phyloP scores from a whole-genome alignment of 2,888 invertebrate genomes.

The Cheilosia scutellata region DNA sequence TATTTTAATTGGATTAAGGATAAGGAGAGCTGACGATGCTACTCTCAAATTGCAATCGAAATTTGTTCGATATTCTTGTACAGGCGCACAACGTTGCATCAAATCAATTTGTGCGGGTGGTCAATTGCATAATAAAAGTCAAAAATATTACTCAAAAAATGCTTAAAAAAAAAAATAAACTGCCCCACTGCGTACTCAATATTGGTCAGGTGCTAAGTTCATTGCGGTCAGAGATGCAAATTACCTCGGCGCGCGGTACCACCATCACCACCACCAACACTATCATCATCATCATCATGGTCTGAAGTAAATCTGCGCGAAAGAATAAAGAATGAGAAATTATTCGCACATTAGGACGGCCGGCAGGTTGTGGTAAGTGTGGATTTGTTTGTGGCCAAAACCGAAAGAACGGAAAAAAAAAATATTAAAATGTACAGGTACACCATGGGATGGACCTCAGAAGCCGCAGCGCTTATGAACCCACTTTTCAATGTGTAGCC shows the following conservation, averaged over 20 bases:
- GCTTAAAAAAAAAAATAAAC: slow-evolving; percentile 11
- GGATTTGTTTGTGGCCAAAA: slow-evolving; percentile 32
- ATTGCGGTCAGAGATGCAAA: slow-evolving; percentile 61
- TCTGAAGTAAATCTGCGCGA: slow-evolving; percentile 19
- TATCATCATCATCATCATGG: not conserved
- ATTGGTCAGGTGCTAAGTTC: slow-evolving; percentile 70
- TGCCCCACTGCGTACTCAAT: slow-evolving; percentile 54
- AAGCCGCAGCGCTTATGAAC: slow-evolving; percentile 52
- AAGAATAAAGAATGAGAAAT: slow-evolving; percentile 71
- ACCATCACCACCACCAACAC: slow-evolving; percentile 2
- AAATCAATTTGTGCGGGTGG: slow-evolving; percentile 74
- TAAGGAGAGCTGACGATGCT: slow-evolving; percentile 20
- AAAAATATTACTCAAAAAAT: slow-evolving; percentile 70
- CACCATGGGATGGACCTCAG: slow-evolving; percentile 37
- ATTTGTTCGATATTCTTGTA: slow-evolving; percentile 5
- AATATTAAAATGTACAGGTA: not conserved
- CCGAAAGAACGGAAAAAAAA: not conserved
- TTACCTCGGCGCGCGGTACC: slow-evolving; percentile 29
- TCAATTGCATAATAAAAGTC: slow-evolving; percentile 74
- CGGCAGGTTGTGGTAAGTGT: slow-evolving; percentile 29
- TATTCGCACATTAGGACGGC: slow-evolving; percentile 72
- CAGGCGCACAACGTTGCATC: slow-evolving; percentile 24
- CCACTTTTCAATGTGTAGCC: slow-evolving; percentile 53
- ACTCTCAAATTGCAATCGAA: slow-evolving; percentile 46
- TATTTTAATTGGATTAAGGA: slow-evolving; percentile 75